Evolutionary conservation across 2,113 vertebrate genomes (phyloP).

Genomic region (Rhipidura dahli): DNA sequence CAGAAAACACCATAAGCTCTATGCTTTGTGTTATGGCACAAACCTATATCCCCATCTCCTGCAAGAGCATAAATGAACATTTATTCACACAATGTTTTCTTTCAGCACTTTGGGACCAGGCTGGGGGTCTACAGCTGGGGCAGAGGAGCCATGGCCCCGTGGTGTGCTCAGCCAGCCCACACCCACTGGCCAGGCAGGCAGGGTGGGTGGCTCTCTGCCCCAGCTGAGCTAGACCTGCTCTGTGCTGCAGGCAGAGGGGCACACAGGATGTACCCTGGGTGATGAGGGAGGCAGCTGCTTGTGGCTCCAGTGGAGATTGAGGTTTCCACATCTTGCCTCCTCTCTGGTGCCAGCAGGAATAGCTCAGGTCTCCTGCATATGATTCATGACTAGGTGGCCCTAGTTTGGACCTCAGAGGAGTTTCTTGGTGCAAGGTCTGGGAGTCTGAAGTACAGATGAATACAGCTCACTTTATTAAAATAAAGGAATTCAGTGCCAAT

Average conservation of each 20-base stretch:
- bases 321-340: neutral
- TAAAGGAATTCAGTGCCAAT: neutral
- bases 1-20: neutral
- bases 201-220: neutral
- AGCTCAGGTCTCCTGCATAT: neutral
- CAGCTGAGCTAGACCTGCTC: neutral
- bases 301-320: neutral
- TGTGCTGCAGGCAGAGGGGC: neutral
- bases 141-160: neutral
- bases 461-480: neutral
- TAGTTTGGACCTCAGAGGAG: neutral
- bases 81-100: neutral
- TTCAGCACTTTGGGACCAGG: neutral
- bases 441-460: neutral
- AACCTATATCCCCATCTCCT: neutral
- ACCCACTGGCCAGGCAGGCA: neutral
- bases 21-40: neutral
- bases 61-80: neutral
- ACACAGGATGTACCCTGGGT: fast-evolving
- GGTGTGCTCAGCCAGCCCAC: fast-evolving
- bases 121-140: neutral
- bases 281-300: neutral
- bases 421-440: neutral
- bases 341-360: neutral
- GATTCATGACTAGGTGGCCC: neutral